Base-by-base conservation (phyloP, 1,140 invertebrate genomes). In the Arctopsyche grandis region DNA sequence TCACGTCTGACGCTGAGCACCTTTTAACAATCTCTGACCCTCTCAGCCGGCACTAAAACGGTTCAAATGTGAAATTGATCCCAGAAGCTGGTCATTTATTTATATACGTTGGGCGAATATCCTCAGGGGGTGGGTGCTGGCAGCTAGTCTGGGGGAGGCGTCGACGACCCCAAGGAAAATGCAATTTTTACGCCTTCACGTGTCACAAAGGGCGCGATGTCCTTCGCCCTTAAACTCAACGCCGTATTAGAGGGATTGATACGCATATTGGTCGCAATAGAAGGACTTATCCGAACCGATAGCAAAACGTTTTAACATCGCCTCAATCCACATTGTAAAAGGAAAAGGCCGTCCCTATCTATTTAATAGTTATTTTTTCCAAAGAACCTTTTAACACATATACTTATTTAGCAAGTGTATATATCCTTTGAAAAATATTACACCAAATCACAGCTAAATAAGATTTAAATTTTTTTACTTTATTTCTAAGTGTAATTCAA, bases 1-100 rank as follows among this genome's bases (percentile, higher is more conserved):
- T 79, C 78, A 79, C 78, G 78, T 79, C 48, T 56, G 60, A 22
- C n/a, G 73, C 10, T 60, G 75, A 69, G 75, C 75, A 63, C 60
- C 75, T 75, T 75, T 75, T 75, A 75, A 76, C 80, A 79, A 79
- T 81, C 80, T 81, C 58, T 79, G 80, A 79, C 80, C 80, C 80
- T 74, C 69, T 52, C 69, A 19, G 48, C 76, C 44, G 71, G 44
- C 52, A 71, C 69, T 81, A 79, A 81, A 81, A 81, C 80, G 77
- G 73, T 79, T 74, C 69, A 76, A 77, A 81, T 81, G 80, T 60
- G 80, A 79, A 81, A 81, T 81, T 77, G 80, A 81, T 81, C 80
- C 80, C 63, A 75, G 77, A 75, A 75, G 75, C 56, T 76, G 80
- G 77, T 77, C 80, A 81, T 81, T 81, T 81, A 81, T 81, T 81